Percentiles rank a stretch among this genome's conserved stretches.
Evolutionary conservation across 2,888 invertebrate species (phyloP).

Genomic region (Electrophaes corylata): DNA sequence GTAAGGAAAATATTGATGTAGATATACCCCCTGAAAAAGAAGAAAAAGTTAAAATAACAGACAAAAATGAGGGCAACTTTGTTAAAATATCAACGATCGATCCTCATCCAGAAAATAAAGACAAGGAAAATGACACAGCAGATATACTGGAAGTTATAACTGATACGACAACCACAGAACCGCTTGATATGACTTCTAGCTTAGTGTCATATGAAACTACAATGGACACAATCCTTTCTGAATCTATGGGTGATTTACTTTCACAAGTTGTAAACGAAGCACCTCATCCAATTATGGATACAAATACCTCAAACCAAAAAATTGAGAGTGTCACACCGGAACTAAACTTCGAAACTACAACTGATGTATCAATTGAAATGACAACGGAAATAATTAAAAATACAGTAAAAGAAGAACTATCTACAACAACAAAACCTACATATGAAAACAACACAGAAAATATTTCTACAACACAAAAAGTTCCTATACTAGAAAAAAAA

Average conservation of each 20-base stretch:
- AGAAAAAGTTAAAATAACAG: slow-evolving; percentile 36
- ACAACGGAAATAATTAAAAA: slow-evolving; percentile 29
- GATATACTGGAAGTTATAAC: slow-evolving; percentile 30
- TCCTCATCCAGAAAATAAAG: slow-evolving; percentile 53
- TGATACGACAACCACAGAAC: slow-evolving; percentile 40
- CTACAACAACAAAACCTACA: slow-evolving; percentile 18
- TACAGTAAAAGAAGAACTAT: slow-evolving; percentile 1
- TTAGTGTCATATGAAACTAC: slow-evolving; percentile 53
- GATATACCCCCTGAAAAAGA: slow-evolving; percentile 62
- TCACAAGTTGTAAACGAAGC: slow-evolving; percentile 74
- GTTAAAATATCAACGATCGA: slow-evolving; percentile 73
- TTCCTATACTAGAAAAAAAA: slow-evolving; percentile 33
- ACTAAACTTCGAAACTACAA: slow-evolving; percentile 42
- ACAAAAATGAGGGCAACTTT: slow-evolving; percentile 58
- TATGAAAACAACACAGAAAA: neutral
- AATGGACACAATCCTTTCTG: slow-evolving; percentile 71
- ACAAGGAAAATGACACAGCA: slow-evolving; percentile 27
- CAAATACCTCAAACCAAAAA: slow-evolving; percentile 31
- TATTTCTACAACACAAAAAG: slow-evolving; percentile 9
- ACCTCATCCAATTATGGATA: slow-evolving; percentile 54
- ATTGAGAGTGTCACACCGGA: slow-evolving; percentile 45
- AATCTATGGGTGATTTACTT: slow-evolving; percentile 77
- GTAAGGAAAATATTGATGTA: slow-evolving; percentile 73
- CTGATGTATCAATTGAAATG: slow-evolving; percentile 34
- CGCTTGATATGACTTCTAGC: slow-evolving; percentile 41